These are phyloP conservation scores for Orchestia grillus DNA, from an alignment of 1,140 invertebrate genomes.

Conservation along the genomic window DNA sequence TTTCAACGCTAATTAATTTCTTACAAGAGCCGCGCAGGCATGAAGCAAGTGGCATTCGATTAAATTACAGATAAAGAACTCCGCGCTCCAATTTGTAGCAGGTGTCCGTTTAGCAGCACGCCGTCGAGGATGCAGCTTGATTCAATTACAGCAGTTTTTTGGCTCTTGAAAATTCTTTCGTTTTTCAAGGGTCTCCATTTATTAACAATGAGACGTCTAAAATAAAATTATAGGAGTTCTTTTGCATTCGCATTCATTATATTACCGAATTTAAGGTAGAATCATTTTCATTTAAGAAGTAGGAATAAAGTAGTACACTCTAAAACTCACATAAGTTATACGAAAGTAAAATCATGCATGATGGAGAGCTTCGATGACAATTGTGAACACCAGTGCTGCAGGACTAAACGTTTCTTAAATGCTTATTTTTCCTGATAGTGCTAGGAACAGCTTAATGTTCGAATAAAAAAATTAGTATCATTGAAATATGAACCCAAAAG, in stretches of 20 bases:
- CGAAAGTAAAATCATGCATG: background rate
- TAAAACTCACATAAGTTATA: background rate
- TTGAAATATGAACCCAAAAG: background rate
- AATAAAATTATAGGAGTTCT: background rate
- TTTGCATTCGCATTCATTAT: background rate
- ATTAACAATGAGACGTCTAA: background rate
- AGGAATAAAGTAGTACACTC: background rate
- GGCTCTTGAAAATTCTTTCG: background rate
- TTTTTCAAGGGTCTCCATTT: background rate
- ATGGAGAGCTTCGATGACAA: too few relatives aligned
- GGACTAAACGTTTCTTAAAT: background rate
- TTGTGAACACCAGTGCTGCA: background rate
- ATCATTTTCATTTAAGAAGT: background rate
- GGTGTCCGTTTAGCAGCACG: background rate
- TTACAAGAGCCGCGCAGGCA: background rate
- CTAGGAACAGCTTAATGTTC: background rate
- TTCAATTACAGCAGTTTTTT: background rate
- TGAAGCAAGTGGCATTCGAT: background rate
- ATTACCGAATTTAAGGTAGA: background rate
- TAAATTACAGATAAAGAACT: background rate
- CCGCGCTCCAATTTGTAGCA: background rate
- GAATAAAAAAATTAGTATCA: too few relatives aligned
- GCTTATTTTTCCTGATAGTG: background rate
- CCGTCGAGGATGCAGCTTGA: too few relatives aligned
- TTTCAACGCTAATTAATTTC: background rate